Base-by-base conservation (phyloP, 2,888 invertebrate species). In the Eristalis intricaria region DNA sequence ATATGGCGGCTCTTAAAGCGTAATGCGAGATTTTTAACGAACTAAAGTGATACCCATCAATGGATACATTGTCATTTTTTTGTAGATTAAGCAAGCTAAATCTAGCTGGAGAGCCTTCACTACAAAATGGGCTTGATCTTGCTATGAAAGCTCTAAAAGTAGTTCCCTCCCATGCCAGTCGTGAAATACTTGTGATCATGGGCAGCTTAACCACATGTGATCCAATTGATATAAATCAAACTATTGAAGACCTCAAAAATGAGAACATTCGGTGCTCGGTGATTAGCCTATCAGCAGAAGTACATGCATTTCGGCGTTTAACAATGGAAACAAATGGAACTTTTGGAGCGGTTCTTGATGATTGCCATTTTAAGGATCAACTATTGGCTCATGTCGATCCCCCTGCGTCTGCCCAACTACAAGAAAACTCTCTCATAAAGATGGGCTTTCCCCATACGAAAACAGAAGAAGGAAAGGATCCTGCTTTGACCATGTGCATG, bases 121-220 rank as follows among this genome's bases (percentile, higher is more conserved):
- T 99, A 71, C 99, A 99, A 94, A 99, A 99, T 92, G 97, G 98
- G 0, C 93, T 99, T 73, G 98, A 99, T 91, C 93, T 98, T 89
- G 98, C 99, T 0, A 93, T 96, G 13, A 95, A 97, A 90, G 96
- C 97, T 0, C 94, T 99, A 13, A 96, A 96, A 91, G 95, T 98
- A 71, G 95, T 99, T 90, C 99, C 99, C 0, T 95, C 96, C 0
- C 99, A 99, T 94, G 97, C 99, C 0, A 99, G 99, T 82, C 94
- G 98, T 89, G 99, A 99, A 94, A 95, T 99, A 40, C 94, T 99
- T 10, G 94, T 99, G 2, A 94, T 99, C 29, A 96, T 98, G 94
- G 98, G 98, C 2, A 98, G 99, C 89, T 94, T 99, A 29, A 99
- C 99, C 0, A 98, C 99, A 0, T 99, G 99, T 92, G 99, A 99